Conservation (phyloP, 1,140 invertebrate species). For the Zaprionus taronus region DNA sequence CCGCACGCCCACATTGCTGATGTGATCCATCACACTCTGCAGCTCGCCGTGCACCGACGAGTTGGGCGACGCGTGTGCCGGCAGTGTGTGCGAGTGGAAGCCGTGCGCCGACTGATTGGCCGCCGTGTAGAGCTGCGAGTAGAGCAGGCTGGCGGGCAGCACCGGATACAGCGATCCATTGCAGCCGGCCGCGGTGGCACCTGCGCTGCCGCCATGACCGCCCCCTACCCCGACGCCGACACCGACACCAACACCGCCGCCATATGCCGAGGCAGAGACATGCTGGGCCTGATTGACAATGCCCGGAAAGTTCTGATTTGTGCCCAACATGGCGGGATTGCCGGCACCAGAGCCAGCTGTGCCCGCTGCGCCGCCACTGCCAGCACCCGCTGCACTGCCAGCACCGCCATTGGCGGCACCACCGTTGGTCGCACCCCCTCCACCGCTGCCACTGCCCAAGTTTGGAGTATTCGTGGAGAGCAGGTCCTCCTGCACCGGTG, state of each 20-base stretch:
- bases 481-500: slow-evolving; percentile 91
- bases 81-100: slow-evolving; percentile 89
- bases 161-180: slow-evolving; percentile 90
- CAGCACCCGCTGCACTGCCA: slow-evolving; percentile 88
- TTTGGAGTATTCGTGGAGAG: slow-evolving; percentile 86
- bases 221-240: slow-evolving; percentile 57
- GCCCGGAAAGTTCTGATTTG: slow-evolving; percentile 81
- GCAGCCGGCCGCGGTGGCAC: slow-evolving; percentile 82
- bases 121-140: slow-evolving; percentile 92
- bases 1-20: slow-evolving; percentile 86
- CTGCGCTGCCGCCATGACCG: slow-evolving; percentile 61
- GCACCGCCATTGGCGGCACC: slow-evolving; percentile 87
- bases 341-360: slow-evolving; percentile 86
- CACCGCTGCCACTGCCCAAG: slow-evolving; percentile 77
- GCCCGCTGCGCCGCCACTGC: slow-evolving; percentile 85
- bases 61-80: slow-evolving; percentile 87
- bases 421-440: slow-evolving; percentile 85
- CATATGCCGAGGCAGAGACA: slow-evolving; percentile 66
- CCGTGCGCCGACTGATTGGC: slow-evolving; percentile 91
- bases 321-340: slow-evolving; percentile 67
- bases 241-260: slow-evolving; percentile 34
- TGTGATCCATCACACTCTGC: slow-evolving; percentile 90
- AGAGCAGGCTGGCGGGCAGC: slow-evolving; percentile 91
- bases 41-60: slow-evolving; percentile 87
- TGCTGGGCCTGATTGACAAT: slow-evolving; percentile 81